phyloP scores from a whole-genome alignment of 2,797 vertebrate genomes.

The Toxotes lorentzi region DNA sequence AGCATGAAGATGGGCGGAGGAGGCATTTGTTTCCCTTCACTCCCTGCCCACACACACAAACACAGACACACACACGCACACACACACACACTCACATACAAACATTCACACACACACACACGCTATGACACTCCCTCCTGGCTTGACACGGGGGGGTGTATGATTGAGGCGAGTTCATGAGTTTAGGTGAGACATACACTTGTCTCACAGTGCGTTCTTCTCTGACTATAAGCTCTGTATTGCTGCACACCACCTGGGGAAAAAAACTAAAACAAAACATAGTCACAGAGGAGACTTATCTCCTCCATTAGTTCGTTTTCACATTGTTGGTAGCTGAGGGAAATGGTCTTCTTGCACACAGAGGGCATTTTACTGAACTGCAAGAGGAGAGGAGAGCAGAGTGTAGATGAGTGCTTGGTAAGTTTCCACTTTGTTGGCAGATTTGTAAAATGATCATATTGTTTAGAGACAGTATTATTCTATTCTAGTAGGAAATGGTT shows the following conservation, averaged over 20 bases:
- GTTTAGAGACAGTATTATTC: neutral
- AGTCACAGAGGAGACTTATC: constrained; percentile 23
- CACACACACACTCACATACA: neutral
- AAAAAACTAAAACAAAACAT: neutral
- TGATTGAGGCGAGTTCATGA: constrained; percentile 40
- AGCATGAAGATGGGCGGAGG: constrained; percentile 70
- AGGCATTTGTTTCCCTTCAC: constrained; percentile 52
- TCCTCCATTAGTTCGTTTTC: constrained; percentile 21
- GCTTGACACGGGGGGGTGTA: constrained; percentile 28
- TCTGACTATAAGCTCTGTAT: constrained; percentile 14
- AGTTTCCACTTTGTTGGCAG: constrained; percentile 55
- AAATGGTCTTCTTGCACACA: constrained; percentile 76
- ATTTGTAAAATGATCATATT: constrained; percentile 2
- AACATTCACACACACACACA: neutral
- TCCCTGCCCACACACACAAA: constrained; percentile 25
- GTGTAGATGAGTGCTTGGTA: constrained; percentile 62
- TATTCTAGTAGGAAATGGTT: neutral
- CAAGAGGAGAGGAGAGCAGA: constrained; percentile 60
- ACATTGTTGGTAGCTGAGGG: constrained; percentile 41
- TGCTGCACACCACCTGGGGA: constrained; percentile 1
- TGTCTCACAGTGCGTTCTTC: constrained; percentile 33
- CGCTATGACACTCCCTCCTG: constrained; percentile 63
- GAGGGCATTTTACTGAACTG: constrained; percentile 79
- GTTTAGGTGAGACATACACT: constrained; percentile 53
- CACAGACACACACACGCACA: constrained; percentile 16